Evolutionary conservation across 1,140 invertebrate genomes (phyloP).

Genomic region (Drosophila bifasciata): DNA sequence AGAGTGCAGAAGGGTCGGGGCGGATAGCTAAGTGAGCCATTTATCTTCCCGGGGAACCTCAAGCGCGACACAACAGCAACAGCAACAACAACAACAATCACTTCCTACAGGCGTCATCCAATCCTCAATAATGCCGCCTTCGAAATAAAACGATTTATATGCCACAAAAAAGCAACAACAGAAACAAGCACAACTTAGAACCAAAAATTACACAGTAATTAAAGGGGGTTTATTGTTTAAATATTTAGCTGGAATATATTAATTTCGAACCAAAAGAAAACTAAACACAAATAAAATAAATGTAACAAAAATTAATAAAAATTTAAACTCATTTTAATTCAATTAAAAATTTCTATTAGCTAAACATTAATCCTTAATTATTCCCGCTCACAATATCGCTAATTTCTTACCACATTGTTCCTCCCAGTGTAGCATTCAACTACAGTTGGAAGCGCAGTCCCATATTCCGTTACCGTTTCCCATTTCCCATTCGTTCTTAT

Average conservation of each 20-base stretch:
- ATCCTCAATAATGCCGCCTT: conserved; percentile 74
- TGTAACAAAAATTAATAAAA: too few relatives aligned
- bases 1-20: conserved; percentile 4
- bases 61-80: conserved; percentile 73
- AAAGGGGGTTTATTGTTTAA: too few relatives aligned
- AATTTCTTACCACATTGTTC: neutral
- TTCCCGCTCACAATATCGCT: too few relatives aligned
- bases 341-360: too few relatives aligned
- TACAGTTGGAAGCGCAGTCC: conserved; percentile 39
- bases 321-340: too few relatives aligned
- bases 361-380: too few relatives aligned
- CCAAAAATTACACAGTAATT: neutral
- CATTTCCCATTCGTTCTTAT: conserved; percentile 51
- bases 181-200: conserved; percentile 32
- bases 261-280: neutral
- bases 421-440: conserved; percentile 28
- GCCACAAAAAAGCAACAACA: conserved; percentile 50
- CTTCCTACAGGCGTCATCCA: conserved; percentile 80
- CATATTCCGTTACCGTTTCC: conserved; percentile 43
- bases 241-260: too few relatives aligned
- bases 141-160: conserved; percentile 83
- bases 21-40: conserved; percentile 81
- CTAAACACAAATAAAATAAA: too few relatives aligned
- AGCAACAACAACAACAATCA: conserved; percentile 45
- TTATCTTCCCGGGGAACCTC: conserved; percentile 81